Evolutionary conservation across 1,140 invertebrate genomes (phyloP).

Genomic region (Nephotettix cincticeps): DNA sequence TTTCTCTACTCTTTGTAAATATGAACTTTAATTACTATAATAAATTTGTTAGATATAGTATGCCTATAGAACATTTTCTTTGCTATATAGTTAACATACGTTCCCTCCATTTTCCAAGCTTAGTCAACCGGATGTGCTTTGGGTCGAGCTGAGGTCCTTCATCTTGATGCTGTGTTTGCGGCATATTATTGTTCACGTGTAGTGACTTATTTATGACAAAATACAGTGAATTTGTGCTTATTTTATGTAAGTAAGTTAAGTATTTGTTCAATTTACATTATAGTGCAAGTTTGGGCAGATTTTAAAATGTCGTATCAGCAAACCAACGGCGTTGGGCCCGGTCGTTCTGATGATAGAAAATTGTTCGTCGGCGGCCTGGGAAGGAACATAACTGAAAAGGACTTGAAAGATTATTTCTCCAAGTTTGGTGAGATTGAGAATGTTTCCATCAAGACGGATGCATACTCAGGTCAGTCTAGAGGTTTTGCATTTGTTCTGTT

Average conservation of each 20-base stretch:
- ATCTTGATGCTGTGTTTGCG: constrained; percentile 19
- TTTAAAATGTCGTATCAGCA: not conserved
- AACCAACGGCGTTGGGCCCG: constrained; percentile 41
- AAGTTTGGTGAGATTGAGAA: constrained; percentile 65
- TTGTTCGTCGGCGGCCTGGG: constrained; percentile 53
- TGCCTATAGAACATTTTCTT: too few relatives aligned
- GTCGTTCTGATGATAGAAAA: constrained; percentile 54
- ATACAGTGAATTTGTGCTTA: not conserved
- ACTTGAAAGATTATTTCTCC: constrained; percentile 60
- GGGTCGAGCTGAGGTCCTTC: constrained; percentile 7
- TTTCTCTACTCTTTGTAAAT: too few relatives aligned
- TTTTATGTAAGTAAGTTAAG: not conserved
- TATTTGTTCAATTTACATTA: too few relatives aligned
- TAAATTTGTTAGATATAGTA: too few relatives aligned
- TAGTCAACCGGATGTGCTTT: constrained; percentile 1
- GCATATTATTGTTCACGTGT: constrained; percentile 10
- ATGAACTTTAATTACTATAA: too few relatives aligned
- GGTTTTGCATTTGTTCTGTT: constrained; percentile 73
- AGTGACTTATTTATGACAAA: not conserved
- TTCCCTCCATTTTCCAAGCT: constrained; percentile 15
- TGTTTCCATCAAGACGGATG: constrained; percentile 63
- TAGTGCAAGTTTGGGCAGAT: too few relatives aligned
- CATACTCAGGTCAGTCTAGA: constrained; percentile 60
- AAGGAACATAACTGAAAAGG: constrained; percentile 53
- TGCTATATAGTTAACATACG: too few relatives aligned